phyloP scores from a whole-genome alignment of 2,888 invertebrate species.

The Cantharis rufa region DNA sequence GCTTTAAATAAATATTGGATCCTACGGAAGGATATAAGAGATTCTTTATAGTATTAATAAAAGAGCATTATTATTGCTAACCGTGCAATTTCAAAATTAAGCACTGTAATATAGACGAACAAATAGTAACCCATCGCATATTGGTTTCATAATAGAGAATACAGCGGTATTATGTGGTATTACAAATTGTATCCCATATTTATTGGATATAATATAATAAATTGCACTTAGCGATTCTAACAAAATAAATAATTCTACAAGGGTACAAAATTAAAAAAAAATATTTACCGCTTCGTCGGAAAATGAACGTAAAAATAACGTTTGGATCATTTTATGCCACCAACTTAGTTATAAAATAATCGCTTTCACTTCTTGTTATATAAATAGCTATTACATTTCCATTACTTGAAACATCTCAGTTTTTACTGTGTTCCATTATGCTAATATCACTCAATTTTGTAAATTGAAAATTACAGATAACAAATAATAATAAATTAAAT shows the following conservation, averaged over 20 bases:
- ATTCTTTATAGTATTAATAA: neutral
- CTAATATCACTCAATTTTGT: neutral
- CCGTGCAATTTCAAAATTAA: neutral
- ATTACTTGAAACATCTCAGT: neutral
- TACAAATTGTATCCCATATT: neutral
- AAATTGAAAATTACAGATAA: neutral
- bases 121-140: neutral
- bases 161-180: neutral
- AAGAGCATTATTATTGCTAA: neutral
- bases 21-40: neutral
- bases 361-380: too few species aligned
- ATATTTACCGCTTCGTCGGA: too few species aligned
- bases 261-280: too few species aligned
- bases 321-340: too few species aligned
- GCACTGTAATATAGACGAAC: neutral
- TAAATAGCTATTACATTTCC: neutral
- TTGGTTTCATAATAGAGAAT: neutral
- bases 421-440: neutral
- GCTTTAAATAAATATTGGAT: neutral
- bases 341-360: too few species aligned
- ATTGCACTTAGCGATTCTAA: too few species aligned
- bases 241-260: too few species aligned
- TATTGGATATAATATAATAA: too few species aligned
- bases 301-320: too few species aligned
- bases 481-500: neutral